These are phyloP conservation scores for Brenthis hecate DNA, from an alignment of 2,888 invertebrate species.

Conservation along the genomic window DNA sequence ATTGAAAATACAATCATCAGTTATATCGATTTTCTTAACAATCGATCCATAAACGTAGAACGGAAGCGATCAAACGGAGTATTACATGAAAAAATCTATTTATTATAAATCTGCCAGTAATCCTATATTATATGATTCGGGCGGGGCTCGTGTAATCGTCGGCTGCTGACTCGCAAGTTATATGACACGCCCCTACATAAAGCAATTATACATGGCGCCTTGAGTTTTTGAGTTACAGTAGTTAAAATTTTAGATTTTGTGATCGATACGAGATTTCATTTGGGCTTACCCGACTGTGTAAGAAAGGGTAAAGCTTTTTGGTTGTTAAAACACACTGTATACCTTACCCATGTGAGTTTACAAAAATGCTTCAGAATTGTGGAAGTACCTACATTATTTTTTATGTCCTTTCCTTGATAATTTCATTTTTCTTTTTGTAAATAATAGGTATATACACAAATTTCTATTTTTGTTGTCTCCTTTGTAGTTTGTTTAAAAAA, in stretches of 20 bases:
- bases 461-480: no score
- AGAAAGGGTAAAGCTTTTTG: no score
- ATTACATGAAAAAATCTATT: constrained; percentile 18
- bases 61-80: constrained; percentile 28
- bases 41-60: constrained; percentile 20
- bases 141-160: constrained; percentile 67
- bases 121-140: constrained; percentile 48
- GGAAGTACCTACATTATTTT: no score
- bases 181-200: constrained; percentile 53
- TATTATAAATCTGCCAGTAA: constrained; percentile 65
- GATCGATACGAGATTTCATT: no score
- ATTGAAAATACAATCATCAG: not conserved
- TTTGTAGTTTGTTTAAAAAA: no score
- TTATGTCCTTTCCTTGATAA: no score
- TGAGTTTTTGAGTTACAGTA: constrained; percentile 27
- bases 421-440: no score
- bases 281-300: no score
- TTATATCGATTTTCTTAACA: constrained; percentile 8
- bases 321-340: no score
- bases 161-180: constrained; percentile 70
- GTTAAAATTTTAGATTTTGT: not conserved
- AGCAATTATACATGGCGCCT: constrained; percentile 44
- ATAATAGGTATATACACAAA: no score
- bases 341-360: no score
- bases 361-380: no score